These are phyloP conservation scores for Drosophila colorata DNA, from an alignment of 2,888 invertebrate genomes.

Conservation along the genomic window DNA sequence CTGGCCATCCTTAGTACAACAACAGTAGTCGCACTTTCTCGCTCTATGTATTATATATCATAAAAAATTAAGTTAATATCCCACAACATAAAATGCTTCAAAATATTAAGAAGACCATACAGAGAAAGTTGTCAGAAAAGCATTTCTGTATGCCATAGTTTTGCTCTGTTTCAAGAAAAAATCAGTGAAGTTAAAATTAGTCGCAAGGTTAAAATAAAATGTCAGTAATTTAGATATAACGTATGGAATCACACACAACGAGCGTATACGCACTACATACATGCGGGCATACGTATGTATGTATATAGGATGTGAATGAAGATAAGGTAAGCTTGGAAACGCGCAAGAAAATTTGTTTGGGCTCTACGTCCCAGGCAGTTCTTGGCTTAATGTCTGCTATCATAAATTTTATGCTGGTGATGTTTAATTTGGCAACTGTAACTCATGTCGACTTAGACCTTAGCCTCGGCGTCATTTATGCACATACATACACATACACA, in stretches of 20 bases:
- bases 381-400: constrained; percentile 69
- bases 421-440: constrained; percentile 82
- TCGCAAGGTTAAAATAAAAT: background rate
- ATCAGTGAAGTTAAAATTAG: background rate
- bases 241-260: background rate
- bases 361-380: constrained; percentile 23
- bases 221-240: constrained; percentile 3
- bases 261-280: background rate
- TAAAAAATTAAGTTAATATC: background rate
- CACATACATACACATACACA: constrained; percentile 24
- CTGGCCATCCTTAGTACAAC: too few relatives aligned
- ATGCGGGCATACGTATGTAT: background rate
- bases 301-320: background rate
- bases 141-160: background rate
- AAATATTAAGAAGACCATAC: background rate
- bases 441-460: constrained; percentile 73
- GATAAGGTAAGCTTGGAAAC: constrained; percentile 9
- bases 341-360: constrained; percentile 50
- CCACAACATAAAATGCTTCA: background rate
- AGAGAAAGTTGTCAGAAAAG: background rate
- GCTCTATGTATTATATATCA: too few relatives aligned
- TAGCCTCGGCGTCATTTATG: too few relatives aligned
- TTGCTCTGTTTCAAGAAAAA: background rate
- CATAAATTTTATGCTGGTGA: constrained; percentile 81
- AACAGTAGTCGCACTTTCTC: too few relatives aligned